Evolutionary conservation across 2,797 vertebrate species (phyloP), one percentile per base, ranked within the genome.

Genomic region (Perodicticus potto): DNA sequence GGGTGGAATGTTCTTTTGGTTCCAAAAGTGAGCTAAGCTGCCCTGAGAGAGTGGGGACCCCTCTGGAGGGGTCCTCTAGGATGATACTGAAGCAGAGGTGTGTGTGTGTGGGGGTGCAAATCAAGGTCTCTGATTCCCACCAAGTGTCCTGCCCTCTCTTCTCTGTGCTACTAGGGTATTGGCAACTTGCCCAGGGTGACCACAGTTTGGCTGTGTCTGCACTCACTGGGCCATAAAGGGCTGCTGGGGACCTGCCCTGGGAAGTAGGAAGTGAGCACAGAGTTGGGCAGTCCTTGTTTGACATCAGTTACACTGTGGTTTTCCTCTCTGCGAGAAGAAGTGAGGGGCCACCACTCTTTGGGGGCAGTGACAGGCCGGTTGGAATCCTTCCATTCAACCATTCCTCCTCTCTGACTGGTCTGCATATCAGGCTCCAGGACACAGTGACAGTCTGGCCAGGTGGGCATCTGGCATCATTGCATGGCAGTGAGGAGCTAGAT

Each of bases 331-430:
- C 13, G 12, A 49, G 49, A 45, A 10, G 45, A 49, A 49, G 49
- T 49, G 49, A 49, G 12, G 49, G n/a, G 45, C 14, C 40, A 43
- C 8, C 17, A 2, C 8, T 83, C 22, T 43, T 25, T n/a, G 49
- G 12, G 40, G 49, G 69, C 7, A 32, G 61, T 7, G 25, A 73
- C 43, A 40, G 20, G 74, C 8, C 2, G 0, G 49, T 14, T 49
- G 49, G 11, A 63, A 55, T 72, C 10, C 6, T 57, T 45, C 4
- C 0, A 20, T 23, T 61, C 1, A 11, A 32, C 2, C 5, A 0
- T 19, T 14, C 20, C 23, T n/a, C 10, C 2, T 9, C 43, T 45
- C 70, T 7, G 37, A 23, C 16, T 5, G 3, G 7, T 1, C 45
- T 32, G 43, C 14, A 3, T 34, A 34, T n/a, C 5, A 23, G 2